Percentiles rank a stretch among this genome's conserved stretches.
Conservation (phyloP, 2,113 vertebrate genomes). For the Lepisosteus osseus region DNA sequence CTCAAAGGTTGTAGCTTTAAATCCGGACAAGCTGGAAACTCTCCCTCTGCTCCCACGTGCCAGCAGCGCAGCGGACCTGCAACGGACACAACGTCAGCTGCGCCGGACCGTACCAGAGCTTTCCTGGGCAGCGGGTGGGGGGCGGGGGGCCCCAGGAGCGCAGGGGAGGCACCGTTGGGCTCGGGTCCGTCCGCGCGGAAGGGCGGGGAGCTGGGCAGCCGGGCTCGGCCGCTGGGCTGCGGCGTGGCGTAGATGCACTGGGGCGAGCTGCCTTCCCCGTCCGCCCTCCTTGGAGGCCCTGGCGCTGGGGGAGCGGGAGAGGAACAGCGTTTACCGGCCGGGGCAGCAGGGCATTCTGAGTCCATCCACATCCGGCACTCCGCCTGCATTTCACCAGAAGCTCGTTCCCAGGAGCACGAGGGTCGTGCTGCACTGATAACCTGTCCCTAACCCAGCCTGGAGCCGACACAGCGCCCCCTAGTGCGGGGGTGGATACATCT, state of each 20-base stretch:
- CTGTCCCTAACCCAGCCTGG: too few relatives aligned
- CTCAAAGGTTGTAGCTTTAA: too few relatives aligned
- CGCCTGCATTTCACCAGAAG: too few relatives aligned
- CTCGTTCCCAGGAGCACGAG: too few relatives aligned
- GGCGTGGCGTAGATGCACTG: conserved; percentile 38
- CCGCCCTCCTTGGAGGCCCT: conserved; percentile 27
- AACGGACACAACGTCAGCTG: too few relatives aligned
- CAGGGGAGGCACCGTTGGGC: conserved; percentile 32
- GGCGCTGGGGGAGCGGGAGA: not conserved
- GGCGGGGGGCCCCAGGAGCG: conserved; percentile 17
- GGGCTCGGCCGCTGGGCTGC: conserved; percentile 23
- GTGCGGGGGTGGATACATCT: too few relatives aligned
- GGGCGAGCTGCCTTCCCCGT: conserved; percentile 19
- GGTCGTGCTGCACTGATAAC: too few relatives aligned
- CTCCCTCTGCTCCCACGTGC: too few relatives aligned
- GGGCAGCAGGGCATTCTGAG: not conserved
- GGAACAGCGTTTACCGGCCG: not conserved
- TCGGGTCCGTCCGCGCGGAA: conserved; percentile 33
- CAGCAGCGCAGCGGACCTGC: too few relatives aligned
- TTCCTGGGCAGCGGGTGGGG: conserved; percentile 46
- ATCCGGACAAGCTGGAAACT: too few relatives aligned
- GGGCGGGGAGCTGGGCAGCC: conserved; percentile 24
- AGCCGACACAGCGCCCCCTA: too few relatives aligned
- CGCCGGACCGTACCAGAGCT: conserved; percentile 32
- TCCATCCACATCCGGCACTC: too few relatives aligned